phyloP scores from a whole-genome alignment of 2,888 invertebrate genomes.

The Polydrusus cervinus region DNA sequence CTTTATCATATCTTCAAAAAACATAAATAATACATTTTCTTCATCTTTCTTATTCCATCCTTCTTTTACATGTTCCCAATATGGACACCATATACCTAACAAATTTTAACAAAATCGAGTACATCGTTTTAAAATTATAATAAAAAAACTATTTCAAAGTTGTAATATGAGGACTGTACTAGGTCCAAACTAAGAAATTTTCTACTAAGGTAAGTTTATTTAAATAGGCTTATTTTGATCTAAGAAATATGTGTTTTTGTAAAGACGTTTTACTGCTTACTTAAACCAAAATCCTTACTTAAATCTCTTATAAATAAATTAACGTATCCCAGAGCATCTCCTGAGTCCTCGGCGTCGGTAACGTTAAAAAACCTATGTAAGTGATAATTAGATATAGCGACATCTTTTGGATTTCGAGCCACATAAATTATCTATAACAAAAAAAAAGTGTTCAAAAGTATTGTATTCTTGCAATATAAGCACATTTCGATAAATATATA shows the following conservation, averaged over 20 bases:
- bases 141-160: too few species aligned
- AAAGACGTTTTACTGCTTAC: too few species aligned
- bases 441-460: background rate
- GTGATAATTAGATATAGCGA: constrained; percentile 88
- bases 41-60: constrained; percentile 80
- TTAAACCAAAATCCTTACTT: too few species aligned
- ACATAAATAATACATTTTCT: constrained; percentile 82
- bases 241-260: too few species aligned
- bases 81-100: constrained; percentile 68
- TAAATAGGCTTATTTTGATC: too few species aligned
- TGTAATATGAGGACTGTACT: too few species aligned
- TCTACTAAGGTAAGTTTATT: too few species aligned
- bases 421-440: constrained; percentile 83
- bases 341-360: constrained; percentile 79
- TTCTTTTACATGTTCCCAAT: constrained; percentile 86
- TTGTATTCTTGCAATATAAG: background rate
- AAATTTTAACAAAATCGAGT: too few species aligned
- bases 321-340: constrained; percentile 82
- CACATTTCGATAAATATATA: too few species aligned
- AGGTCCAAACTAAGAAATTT: too few species aligned
- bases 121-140: too few species aligned
- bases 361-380: constrained; percentile 81
- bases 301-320: constrained; percentile 79
- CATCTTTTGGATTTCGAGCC: constrained; percentile 90
- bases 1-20: constrained; percentile 86